Conservation (phyloP, 1,140 invertebrate species). For the Marisa cornuarietis region DNA sequence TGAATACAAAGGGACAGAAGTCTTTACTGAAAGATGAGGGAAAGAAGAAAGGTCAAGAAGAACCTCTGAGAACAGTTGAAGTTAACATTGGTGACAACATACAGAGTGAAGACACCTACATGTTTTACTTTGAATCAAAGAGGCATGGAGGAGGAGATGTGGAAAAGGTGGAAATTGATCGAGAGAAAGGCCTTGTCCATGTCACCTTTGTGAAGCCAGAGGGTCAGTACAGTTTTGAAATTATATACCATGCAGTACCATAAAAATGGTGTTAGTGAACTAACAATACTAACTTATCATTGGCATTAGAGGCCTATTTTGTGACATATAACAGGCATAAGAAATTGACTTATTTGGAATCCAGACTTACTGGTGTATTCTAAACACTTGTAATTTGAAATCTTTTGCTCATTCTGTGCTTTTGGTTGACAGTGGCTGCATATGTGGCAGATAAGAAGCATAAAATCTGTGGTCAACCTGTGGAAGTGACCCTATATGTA, state of each 20-base stretch:
- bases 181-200: constrained; percentile 5
- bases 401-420: not conserved
- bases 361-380: no score
- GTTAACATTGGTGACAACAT: not conserved
- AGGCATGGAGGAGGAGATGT: constrained; percentile 16
- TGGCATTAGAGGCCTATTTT: no score
- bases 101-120: constrained; percentile 12
- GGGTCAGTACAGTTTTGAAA: constrained; percentile 1
- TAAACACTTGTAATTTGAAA: no score
- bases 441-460: not conserved
- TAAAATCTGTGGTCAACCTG: not conserved
- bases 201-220: constrained; percentile 19
- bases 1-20: constrained; percentile 12
- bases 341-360: no score
- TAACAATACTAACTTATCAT: no score
- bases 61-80: constrained; percentile 7
- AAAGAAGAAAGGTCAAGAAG: constrained; percentile 5
- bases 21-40: not conserved
- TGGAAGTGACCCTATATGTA: not conserved
- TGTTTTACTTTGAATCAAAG: constrained; percentile 19
- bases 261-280: no score
- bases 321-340: no score
- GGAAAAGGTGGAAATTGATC: constrained; percentile 17
- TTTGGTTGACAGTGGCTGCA: constrained; percentile 8
- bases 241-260: no score